Conservation (phyloP, 2,113 vertebrate genomes). For the Oplegnathus fasciatus region DNA sequence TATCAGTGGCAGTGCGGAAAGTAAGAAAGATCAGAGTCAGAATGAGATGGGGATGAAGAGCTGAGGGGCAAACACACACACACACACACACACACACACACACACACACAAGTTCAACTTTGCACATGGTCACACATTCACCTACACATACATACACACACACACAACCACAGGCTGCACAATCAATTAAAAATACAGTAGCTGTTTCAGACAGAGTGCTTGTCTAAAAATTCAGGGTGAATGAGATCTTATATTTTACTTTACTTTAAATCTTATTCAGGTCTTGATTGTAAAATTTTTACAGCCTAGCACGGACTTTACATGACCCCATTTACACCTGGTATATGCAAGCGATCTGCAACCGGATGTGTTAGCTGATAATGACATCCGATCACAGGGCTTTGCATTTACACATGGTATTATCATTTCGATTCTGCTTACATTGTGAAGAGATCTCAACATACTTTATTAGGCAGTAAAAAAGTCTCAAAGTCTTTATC, state of each 20-base stretch:
- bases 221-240: background rate
- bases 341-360: background rate
- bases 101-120: conserved; percentile 12
- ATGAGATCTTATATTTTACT: background rate
- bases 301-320: background rate
- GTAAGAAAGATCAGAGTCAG: conserved; percentile 64
- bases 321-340: background rate
- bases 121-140: background rate
- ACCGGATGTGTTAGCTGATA: background rate
- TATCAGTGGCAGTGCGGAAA: conserved; percentile 77
- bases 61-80: conserved; percentile 33
- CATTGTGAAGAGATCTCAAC: background rate
- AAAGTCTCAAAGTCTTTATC: no score
- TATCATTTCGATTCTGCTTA: background rate
- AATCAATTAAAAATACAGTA: background rate
- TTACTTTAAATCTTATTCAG: background rate
- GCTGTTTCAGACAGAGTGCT: background rate
- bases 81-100: conserved; percentile 20
- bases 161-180: background rate
- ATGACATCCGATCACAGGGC: background rate
- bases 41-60: conserved; percentile 61
- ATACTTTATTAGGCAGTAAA: background rate
- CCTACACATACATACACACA: conserved; percentile 10
- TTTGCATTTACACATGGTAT: background rate
- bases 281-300: background rate